Evolutionary conservation across 2,113 vertebrate genomes (phyloP).

Genomic region (Rhadina sibilatrix): DNA sequence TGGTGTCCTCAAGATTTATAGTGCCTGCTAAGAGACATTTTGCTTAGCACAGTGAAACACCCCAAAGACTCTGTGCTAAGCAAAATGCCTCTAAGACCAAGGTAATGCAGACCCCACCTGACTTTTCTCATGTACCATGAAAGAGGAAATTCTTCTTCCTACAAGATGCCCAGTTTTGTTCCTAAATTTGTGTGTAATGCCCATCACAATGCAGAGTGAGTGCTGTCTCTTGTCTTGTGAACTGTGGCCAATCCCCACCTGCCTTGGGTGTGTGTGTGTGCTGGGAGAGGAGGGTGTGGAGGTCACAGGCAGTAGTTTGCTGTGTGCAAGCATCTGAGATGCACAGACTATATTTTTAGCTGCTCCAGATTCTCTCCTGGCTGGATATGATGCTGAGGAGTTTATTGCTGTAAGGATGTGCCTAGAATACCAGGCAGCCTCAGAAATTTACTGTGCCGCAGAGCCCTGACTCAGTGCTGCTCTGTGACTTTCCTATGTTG

Average conservation of each 20-base stretch:
- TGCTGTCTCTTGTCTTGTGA: neutral
- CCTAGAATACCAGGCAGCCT: slow-evolving; percentile 66
- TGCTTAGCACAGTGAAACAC: too few relatives aligned
- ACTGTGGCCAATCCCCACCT: neutral
- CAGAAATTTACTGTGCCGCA: slow-evolving; percentile 65
- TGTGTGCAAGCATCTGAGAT: slow-evolving; percentile 29
- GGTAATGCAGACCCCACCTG: neutral
- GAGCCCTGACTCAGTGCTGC: slow-evolving; percentile 54
- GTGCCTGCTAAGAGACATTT: slow-evolving; percentile 40
- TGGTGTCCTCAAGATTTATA: slow-evolving; percentile 66
- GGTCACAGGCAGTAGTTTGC: slow-evolving; percentile 29
- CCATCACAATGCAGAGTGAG: neutral
- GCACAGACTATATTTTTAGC: slow-evolving; percentile 70
- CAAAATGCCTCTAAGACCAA: neutral
- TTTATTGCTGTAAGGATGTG: slow-evolving; percentile 67
- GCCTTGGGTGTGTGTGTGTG: neutral
- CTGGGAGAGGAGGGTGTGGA: neutral
- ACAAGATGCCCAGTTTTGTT: neutral
- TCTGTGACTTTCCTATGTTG: slow-evolving; percentile 35
- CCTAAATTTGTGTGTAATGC: neutral
- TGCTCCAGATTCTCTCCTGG: slow-evolving; percentile 63
- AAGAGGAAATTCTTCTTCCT: neutral
- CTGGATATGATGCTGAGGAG: slow-evolving; percentile 62
- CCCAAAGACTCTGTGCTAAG: too few relatives aligned
- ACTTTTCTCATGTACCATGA: neutral